A percentile compares a stretch with the other conserved stretches of the same genome.
phyloP scores from a whole-genome alignment of 2,888 invertebrate species.

The Thereva nobilitata region DNA sequence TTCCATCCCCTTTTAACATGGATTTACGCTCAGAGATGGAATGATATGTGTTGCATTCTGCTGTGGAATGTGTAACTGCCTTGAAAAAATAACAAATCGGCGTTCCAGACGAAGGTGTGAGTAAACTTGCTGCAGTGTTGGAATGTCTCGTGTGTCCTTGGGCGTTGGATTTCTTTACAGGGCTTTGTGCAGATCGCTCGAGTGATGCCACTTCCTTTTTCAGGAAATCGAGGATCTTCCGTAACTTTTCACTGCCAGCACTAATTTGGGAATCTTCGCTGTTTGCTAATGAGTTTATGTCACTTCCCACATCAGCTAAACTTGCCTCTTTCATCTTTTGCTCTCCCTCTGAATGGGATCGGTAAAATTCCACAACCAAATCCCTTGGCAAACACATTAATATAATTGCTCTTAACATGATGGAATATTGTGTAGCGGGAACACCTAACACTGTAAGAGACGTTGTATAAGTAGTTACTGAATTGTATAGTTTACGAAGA shows the following conservation, averaged over 20 bases:
- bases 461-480: too few species aligned
- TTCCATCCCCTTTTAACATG: too few species aligned
- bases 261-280: background rate
- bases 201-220: too few species aligned
- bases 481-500: too few species aligned
- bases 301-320: background rate
- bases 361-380: too few species aligned
- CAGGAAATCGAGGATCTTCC: too few species aligned
- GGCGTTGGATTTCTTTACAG: background rate
- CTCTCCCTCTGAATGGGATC: too few species aligned
- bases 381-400: too few species aligned
- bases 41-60: background rate
- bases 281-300: background rate
- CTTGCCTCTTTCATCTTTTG: background rate
- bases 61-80: background rate
- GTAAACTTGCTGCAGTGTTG: background rate
- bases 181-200: too few species aligned
- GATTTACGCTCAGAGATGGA: slow-evolving; percentile 1
- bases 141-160: background rate
- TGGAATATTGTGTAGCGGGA: too few species aligned
- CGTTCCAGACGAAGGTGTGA: background rate
- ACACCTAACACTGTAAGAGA: too few species aligned
- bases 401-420: too few species aligned
- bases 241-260: background rate
- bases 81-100: background rate